A percentile compares a stretch with the other conserved stretches of the same genome.
These are phyloP conservation scores for Lordiphosa collinella DNA, from an alignment of 1,140 invertebrate species.

Conservation along the genomic window DNA sequence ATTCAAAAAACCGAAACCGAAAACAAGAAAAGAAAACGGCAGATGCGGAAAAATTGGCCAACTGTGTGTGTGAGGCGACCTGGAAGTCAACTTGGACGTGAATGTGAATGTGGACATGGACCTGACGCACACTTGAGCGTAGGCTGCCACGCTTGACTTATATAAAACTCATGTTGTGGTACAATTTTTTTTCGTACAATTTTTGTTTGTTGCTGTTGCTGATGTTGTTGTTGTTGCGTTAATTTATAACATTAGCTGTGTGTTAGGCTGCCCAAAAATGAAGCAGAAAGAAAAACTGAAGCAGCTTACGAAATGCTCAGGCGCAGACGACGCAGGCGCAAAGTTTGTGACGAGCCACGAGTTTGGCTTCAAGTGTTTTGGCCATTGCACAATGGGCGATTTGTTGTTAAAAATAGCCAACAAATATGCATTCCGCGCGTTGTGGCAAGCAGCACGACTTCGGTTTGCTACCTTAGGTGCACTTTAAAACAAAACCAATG, in stretches of 20 bases:
- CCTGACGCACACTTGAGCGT: constrained; percentile 52
- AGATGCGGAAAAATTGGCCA: constrained; percentile 72
- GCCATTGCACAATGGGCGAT: no score
- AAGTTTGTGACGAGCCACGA: constrained; percentile 30
- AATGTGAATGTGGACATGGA: constrained; percentile 44
- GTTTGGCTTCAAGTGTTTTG: background rate
- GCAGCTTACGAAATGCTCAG: constrained; percentile 41
- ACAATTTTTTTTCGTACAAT: constrained; percentile 47
- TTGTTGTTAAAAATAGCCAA: no score
- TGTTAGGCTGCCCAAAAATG: constrained; percentile 38
- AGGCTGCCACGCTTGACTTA: constrained; percentile 57
- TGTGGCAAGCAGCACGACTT: no score
- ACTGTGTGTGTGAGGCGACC: constrained; percentile 30
- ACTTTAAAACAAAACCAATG: no score
- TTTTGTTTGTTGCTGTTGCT: constrained; percentile 32
- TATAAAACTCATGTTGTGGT: constrained; percentile 56
- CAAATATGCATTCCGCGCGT: no score
- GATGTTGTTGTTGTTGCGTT: constrained; percentile 35
- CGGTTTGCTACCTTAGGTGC: no score
- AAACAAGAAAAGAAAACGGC: constrained; percentile 29
- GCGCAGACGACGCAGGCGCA: constrained; percentile 9
- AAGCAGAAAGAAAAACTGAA: constrained; percentile 46
- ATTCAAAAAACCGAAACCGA: constrained; percentile 15
- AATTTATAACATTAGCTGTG: constrained; percentile 56
- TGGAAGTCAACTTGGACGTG: constrained; percentile 64